Conservation (phyloP, 2,888 invertebrate species). For the Pterobdella sp. region DNA sequence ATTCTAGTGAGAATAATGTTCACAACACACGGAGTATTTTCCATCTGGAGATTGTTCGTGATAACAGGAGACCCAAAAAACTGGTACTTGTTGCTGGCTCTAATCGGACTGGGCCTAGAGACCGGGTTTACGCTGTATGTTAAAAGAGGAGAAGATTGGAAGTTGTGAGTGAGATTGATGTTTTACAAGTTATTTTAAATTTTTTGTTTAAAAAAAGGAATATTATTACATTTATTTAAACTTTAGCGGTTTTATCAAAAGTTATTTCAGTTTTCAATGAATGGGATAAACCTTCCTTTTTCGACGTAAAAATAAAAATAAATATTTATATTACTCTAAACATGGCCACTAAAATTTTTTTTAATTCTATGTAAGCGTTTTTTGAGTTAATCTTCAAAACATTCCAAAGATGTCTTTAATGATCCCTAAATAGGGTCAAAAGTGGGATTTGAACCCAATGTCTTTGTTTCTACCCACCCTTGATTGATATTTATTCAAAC, state of each 20-base stretch:
- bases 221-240: too few species aligned
- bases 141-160: constrained; percentile 87
- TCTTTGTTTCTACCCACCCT: too few species aligned
- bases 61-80: constrained; percentile 63
- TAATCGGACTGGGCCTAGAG: constrained; percentile 73
- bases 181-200: neutral
- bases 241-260: too few species aligned
- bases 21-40: constrained; percentile 73
- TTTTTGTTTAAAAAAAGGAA: too few species aligned
- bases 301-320: neutral
- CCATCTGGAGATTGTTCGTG: constrained; percentile 80
- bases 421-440: too few species aligned
- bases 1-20: constrained; percentile 47
- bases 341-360: too few species aligned
- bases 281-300: neutral
- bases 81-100: constrained; percentile 80
- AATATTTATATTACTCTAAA: too few species aligned
- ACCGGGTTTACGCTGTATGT: constrained; percentile 81
- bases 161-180: constrained; percentile 64
- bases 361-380: too few species aligned
- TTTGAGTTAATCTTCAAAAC: too few species aligned
- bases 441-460: too few species aligned
- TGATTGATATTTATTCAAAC: too few species aligned
- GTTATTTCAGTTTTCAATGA: neutral
- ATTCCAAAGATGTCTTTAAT: too few species aligned